Evolutionary conservation across 2,113 vertebrate genomes (phyloP), one percentile per base, ranked within the genome.

Genomic region (Sakesphorus luctuosus): DNA sequence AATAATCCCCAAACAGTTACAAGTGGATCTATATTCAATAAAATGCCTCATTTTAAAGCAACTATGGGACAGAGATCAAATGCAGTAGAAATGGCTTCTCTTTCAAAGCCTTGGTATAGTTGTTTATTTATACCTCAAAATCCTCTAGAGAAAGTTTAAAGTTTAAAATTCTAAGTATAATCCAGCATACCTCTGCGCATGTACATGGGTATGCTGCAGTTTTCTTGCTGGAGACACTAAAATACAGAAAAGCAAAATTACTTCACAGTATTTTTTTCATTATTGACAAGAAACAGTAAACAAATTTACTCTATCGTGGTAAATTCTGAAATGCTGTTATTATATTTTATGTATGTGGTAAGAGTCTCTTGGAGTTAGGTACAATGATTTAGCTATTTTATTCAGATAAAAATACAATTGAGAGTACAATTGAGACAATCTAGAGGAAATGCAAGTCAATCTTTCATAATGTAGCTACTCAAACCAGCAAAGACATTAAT

Each of bases 1-100:
- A 74, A 26, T 80, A 91, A 80, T 82, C 50, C 36, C 47, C 50
- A 87, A 94, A 73, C 13, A 53, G 38, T 83, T 94, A 38, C 43
- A 79, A 66, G 24, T 79, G 38, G 20, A 83, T 88, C 46, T 96
- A 59, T 75, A 78, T 76, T 84, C 49, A 93, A 33, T 43, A 88
- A 89, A 95, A 92, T 76, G 24, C n/a, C 40, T 11, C 31, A 16
- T 89, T 92, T 94, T 81, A 82, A 91, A 89, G 16, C 28, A 79
- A 49, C 36, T 2, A 3, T 80, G 44, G 16, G 59, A 55, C 38
- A 84, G 55, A 94, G 19, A 87, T 72, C 55, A 91, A 86, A 94
- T 15, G 6, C 21, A 83, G 23, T 43, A 61, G 67, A 77, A 90
- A 92, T 36, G 33, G 10, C 3, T 79, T 52, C 18, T 85, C 6